These are phyloP conservation scores for Cheilinus undulatus DNA, from an alignment of 2,113 vertebrate genomes.

Conservation along the genomic window DNA sequence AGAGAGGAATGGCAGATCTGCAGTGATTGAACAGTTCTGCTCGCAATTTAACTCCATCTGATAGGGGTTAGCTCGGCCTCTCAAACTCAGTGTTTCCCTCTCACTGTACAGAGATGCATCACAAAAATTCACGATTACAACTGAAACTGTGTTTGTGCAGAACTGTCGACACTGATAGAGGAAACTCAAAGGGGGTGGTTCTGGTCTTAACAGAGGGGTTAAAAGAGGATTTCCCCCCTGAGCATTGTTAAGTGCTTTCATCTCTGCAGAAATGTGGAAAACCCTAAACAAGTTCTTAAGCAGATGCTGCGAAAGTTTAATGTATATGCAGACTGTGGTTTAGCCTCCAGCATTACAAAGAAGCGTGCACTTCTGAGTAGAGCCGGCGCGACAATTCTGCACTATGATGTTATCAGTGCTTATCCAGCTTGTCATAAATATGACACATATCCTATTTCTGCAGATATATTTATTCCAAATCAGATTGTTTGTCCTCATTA, in stretches of 20 bases:
- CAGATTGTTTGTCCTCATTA: no score
- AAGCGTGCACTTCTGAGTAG: background rate
- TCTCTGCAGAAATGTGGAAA: background rate
- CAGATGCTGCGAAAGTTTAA: background rate
- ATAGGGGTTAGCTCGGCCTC: slow-evolving; percentile 70
- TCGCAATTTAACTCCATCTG: slow-evolving; percentile 78
- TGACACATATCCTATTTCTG: no score
- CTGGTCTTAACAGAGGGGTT: background rate
- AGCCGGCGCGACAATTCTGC: background rate
- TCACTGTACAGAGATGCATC: slow-evolving; percentile 21
- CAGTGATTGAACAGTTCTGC: slow-evolving; percentile 79
- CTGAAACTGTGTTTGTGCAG: background rate
- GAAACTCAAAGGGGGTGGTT: background rate
- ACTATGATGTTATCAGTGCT: background rate
- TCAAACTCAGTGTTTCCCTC: slow-evolving; percentile 19
- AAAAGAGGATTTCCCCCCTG: background rate
- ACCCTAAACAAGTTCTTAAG: background rate
- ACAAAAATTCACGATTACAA: background rate
- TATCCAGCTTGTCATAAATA: no score
- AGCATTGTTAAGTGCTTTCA: background rate
- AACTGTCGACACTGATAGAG: background rate
- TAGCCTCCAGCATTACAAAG: background rate
- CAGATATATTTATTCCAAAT: no score
- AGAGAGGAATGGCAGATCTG: slow-evolving; percentile 70
- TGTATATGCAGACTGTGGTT: background rate